Evolutionary conservation across 2,888 invertebrate species (phyloP).

Genomic region (Ditula angustiorana): DNA sequence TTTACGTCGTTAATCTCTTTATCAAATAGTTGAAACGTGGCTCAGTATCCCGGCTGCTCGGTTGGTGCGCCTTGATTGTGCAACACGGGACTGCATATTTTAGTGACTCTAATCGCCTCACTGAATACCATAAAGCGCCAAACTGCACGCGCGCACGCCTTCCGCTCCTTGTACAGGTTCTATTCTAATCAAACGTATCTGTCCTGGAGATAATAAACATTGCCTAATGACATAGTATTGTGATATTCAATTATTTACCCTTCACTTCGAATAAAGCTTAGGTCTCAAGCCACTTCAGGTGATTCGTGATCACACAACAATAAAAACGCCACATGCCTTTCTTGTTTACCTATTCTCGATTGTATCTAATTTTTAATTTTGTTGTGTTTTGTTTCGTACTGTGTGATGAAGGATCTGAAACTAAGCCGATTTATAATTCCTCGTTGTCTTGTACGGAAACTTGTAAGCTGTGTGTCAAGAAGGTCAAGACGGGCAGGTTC

Average conservation of each 20-base stretch:
- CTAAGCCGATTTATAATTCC: constrained; percentile 63
- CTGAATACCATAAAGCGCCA: constrained; percentile 23
- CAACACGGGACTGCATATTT: constrained; percentile 64
- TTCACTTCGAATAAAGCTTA: constrained; percentile 9
- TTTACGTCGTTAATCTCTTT: constrained; percentile 52
- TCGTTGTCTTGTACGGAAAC: constrained; percentile 52
- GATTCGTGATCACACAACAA: constrained; percentile 5
- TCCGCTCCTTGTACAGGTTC: constrained; percentile 55
- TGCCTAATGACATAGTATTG: constrained; percentile 52
- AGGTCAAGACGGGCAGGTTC: constrained; percentile 73
- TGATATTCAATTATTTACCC: constrained; percentile 22
- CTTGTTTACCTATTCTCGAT: background rate
- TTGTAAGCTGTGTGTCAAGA: constrained; percentile 59
- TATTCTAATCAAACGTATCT: constrained; percentile 56
- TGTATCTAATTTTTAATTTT: constrained; percentile 11
- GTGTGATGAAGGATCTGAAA: constrained; percentile 38
- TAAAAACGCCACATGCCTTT: background rate
- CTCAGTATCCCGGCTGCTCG: constrained; percentile 54
- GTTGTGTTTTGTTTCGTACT: background rate
- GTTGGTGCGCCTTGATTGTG: constrained; percentile 60
- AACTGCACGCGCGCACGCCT: constrained; percentile 42
- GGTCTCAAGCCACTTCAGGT: background rate
- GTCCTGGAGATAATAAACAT: constrained; percentile 61
- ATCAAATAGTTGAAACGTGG: constrained; percentile 60
- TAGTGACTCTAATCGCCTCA: constrained; percentile 55